Evolutionary conservation across 2,113 vertebrate genomes (phyloP), one percentile per base, ranked within the genome.

Genomic region (Toxotes chatareus): DNA sequence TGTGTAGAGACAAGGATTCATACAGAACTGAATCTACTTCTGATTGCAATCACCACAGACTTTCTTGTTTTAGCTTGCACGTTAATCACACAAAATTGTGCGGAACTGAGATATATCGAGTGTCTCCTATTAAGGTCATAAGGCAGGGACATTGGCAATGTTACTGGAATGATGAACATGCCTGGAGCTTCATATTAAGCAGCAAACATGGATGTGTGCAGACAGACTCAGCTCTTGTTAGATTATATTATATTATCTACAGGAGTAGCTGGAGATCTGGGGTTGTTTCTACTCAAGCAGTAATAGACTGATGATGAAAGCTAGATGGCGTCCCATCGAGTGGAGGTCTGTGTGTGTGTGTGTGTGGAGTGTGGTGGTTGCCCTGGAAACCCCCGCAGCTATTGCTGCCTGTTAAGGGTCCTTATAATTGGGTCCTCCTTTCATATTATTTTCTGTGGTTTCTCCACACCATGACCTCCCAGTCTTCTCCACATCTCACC

Each of bases 361-460:
- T 83, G 68, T 78, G 61, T 51, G 61, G 76, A 75, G 76, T 84
- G 80, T 86, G 86, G 85, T 88, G 69, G 92, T 94, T 94, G 87
- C 92, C 88, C 78, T 86, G 93, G 93, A 93, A 93, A 94, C 93
- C 91, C 86, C 92, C 36, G 77, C 76, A 87, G 92, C 74, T 87
- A 76, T 82, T 68, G 79, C 86, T 89, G 89, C 78, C 87, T 68
- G 85, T 89, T 94, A 94, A 93, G 94, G 94, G 89, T 78, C 86
- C 76, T 81, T 82, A 87, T 96, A 96, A 96, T 96, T 95, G 94
- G 93, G 74, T 84, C 89, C 90, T 92, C 89, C 94, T 94, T 90
- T 93, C 89, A 89, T 93, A 93, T 93, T 91, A 90, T 88, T 87
- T 86, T 74, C 86, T 32, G 57, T 83, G 90, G 83, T 89, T 82